Percentiles rank a stretch among this genome's conserved stretches.
Evolutionary conservation across 2,888 invertebrate genomes (phyloP).

Genomic region (Carabus problematicus): DNA sequence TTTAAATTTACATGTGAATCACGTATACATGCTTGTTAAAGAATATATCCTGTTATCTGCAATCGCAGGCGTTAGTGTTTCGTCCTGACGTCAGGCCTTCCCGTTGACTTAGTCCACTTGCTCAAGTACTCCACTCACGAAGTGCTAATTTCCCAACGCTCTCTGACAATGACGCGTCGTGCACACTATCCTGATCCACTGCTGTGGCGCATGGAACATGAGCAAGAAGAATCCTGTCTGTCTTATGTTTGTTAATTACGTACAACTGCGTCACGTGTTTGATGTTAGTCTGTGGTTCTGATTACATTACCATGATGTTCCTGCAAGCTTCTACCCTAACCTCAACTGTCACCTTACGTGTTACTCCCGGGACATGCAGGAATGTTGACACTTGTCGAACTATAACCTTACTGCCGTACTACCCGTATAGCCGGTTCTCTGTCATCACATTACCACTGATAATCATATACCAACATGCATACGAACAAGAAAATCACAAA

Average conservation of each 20-base stretch:
- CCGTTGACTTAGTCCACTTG: not conserved
- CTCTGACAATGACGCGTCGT: not conserved
- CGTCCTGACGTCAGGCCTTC: no score
- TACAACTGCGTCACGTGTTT: slow-evolving; percentile 25
- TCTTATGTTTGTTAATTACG: slow-evolving; percentile 40
- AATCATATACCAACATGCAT: no score
- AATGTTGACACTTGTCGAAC: no score
- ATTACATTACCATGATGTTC: slow-evolving; percentile 37
- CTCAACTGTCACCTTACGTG: not conserved
- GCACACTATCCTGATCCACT: not conserved
- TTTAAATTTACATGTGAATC: no score
- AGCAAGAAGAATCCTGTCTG: slow-evolving; percentile 22
- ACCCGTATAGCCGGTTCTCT: no score
- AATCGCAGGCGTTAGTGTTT: no score
- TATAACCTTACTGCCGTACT: no score
- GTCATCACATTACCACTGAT: no score
- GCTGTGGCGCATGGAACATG: slow-evolving; percentile 5
- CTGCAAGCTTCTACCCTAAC: not conserved
- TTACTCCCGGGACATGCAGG: not conserved
- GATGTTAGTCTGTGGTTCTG: slow-evolving; percentile 30
- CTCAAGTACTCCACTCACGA: not conserved
- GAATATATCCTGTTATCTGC: no score
- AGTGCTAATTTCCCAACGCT: slow-evolving; percentile 1
- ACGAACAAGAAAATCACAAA: no score
- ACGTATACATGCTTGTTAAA: no score